phyloP scores from a whole-genome alignment of 2,888 invertebrate species.

The Macrostomum cliftonense region DNA sequence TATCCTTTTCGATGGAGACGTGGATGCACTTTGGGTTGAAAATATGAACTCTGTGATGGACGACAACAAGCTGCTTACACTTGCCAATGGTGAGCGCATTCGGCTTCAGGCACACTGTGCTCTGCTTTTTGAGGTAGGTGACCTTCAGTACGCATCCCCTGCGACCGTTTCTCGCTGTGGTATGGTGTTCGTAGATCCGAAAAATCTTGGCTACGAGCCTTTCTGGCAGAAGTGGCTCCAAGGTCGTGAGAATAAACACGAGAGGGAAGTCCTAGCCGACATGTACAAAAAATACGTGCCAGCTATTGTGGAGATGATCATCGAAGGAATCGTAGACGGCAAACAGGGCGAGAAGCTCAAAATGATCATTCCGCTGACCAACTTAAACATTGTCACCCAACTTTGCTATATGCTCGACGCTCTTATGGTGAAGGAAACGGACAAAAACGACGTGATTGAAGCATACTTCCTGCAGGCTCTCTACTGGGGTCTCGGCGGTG shows the following conservation, averaged over 20 bases:
- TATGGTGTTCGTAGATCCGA: constrained; percentile 81
- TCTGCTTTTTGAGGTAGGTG: constrained; percentile 70
- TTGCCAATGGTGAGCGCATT: constrained; percentile 74
- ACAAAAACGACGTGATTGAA: constrained; percentile 44
- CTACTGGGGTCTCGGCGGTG: constrained; percentile 66
- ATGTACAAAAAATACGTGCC: constrained; percentile 59
- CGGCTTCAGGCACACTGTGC: constrained; percentile 60
- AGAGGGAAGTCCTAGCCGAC: constrained; percentile 39
- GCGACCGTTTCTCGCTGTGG: constrained; percentile 78
- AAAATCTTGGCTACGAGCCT: constrained; percentile 65
- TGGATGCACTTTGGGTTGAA: constrained; percentile 82
- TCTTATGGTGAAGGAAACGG: constrained; percentile 37
- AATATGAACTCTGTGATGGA: constrained; percentile 96
- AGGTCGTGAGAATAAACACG: constrained; percentile 26
- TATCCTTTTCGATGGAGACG: constrained; percentile 76
- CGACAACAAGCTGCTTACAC: constrained; percentile 67
- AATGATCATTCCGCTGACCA: constrained; percentile 63
- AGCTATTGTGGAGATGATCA: constrained; percentile 51
- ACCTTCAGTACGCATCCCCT: constrained; percentile 70
- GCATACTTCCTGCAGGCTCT: constrained; percentile 55
- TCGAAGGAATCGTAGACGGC: constrained; percentile 53
- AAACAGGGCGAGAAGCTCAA: constrained; percentile 49
- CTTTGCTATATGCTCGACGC: constrained; percentile 61
- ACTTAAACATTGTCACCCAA: constrained; percentile 66
- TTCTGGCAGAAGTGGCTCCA: constrained; percentile 64